Base-by-base conservation (phyloP, 37 sponge, comb jelly and placozoan species). In the Mnemiopsis leidyi region DNA sequence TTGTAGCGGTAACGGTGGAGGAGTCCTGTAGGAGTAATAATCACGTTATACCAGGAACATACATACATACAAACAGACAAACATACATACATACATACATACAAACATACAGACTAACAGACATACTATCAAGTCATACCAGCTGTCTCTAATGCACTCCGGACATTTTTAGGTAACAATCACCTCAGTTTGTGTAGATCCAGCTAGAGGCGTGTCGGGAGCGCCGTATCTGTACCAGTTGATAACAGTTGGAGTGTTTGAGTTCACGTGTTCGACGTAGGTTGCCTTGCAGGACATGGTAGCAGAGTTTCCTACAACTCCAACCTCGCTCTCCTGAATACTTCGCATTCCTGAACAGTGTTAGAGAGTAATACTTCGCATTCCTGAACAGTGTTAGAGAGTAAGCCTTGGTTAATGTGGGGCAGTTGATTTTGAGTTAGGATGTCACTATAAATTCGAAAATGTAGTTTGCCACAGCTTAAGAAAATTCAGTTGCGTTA, bases 211-310 rank as follows among this genome's bases (percentile, higher is more conserved):
- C 16, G 48, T 85, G 26, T 28, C 32, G 16, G 90, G 90, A 33
- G 33, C 90, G n/a, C 39, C 90, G 23, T 3, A 29, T 2, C 90
- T n/a, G 26, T 38, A 38, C 90, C 90, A 85, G 40, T 5, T 85
- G 61, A 85, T 40, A 38, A 61, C 2, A 20, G 90, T 35, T 29
- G 5, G 3, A 25, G 75, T 29, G 2, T 61, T 39, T 0, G 26
- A 18, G 26, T 26, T 20, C 24, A 85, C 9, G 38, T 36, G 38
- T 28, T 85, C 61, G 9, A 85, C 33, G 29, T 40, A 85, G n/a
- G 90, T 85, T 9, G 90, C 90, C 0, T 9, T 29, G 25, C 90
- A 85, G 9, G 90, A 28, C 90, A 85, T 85, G 24, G 48, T 85
- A 29, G 39, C 90, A 18, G 61, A 40, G 90, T 85, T 85, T 1